Evolutionary conservation across 2,113 vertebrate genomes (phyloP).

Genomic region (Corynorhinus townsendii): DNA sequence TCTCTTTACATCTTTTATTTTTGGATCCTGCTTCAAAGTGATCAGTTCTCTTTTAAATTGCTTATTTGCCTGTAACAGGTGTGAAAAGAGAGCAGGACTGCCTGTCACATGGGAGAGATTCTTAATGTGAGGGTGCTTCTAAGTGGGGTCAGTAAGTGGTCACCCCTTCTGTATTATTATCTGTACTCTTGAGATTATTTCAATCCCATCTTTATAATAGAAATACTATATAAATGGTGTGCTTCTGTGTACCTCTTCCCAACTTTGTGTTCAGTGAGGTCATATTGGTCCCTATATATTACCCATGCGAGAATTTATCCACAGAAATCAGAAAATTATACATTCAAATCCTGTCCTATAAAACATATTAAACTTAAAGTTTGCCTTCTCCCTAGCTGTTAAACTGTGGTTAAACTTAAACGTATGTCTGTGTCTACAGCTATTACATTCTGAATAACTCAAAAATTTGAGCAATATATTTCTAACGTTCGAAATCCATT

Average conservation of each 20-base stretch:
- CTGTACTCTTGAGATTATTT: neutral
- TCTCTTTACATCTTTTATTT: neutral
- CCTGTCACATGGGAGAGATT: neutral
- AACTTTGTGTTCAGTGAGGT: neutral
- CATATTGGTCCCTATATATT: neutral
- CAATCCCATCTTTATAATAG: neutral
- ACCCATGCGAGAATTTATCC: neutral
- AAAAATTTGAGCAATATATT: neutral
- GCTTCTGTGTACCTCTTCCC: neutral
- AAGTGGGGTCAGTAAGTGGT: neutral
- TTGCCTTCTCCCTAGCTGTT: neutral
- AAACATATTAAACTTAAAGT: neutral
- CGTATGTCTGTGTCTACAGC: neutral
- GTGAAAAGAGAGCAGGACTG: neutral
- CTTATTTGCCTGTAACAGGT: neutral
- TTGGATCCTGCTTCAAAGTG: neutral
- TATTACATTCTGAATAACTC: constrained; percentile 3
- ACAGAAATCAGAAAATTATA: neutral
- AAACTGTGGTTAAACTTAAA: constrained; percentile 20
- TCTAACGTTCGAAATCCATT: neutral
- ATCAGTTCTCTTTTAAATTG: neutral
- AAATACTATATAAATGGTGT: neutral
- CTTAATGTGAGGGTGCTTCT: too few species aligned
- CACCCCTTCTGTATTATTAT: neutral
- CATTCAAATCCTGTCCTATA: neutral